Conservation (phyloP, 2,888 invertebrate genomes). For the Acheta domesticus region DNA sequence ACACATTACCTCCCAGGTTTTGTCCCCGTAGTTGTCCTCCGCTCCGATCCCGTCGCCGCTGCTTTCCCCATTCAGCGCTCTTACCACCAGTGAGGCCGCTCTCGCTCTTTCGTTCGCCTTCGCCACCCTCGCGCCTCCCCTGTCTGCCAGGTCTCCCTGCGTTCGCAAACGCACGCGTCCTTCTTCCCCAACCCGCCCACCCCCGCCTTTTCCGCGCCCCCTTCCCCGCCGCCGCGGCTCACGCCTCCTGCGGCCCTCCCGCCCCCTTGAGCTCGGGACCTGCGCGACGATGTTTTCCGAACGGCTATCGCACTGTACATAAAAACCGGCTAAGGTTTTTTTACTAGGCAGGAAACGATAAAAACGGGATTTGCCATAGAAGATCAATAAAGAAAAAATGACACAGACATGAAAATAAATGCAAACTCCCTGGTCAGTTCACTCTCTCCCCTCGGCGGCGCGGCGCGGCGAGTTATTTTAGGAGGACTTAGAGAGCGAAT, state of each 20-base stretch:
- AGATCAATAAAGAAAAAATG: conserved; percentile 23
- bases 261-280: not conserved
- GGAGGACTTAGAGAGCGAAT: not conserved
- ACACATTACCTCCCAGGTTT: too few species aligned
- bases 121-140: not conserved
- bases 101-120: not conserved
- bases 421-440: conserved; percentile 28
- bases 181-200: not conserved
- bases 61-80: too few species aligned
- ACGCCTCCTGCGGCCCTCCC: not conserved
- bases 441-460: not conserved
- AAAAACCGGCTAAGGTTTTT: conserved; percentile 22
- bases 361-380: not conserved
- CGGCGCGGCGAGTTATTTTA: not conserved
- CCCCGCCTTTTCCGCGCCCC: not conserved
- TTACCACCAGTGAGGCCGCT: too few species aligned
- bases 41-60: too few species aligned
- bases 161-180: not conserved
- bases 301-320: conserved; percentile 5
- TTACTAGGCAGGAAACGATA: not conserved
- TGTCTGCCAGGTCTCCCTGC: too few species aligned
- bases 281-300: not conserved
- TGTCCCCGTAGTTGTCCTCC: too few species aligned
- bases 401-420: conserved; percentile 31
- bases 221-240: not conserved